These are phyloP conservation scores for Torymus texanus DNA, from an alignment of 2,888 invertebrate genomes.

Conservation along the genomic window DNA sequence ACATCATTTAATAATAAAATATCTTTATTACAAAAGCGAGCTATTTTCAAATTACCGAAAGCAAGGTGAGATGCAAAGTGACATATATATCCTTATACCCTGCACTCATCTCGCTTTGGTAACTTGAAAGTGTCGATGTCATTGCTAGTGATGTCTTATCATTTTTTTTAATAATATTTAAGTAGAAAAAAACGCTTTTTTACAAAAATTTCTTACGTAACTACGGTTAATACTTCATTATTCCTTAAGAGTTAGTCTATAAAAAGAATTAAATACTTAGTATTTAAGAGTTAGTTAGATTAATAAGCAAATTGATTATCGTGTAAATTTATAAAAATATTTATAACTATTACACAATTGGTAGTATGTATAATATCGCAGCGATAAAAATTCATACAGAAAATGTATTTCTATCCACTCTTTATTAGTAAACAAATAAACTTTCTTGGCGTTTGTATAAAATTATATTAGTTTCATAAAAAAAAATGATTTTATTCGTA, in stretches of 20 bases:
- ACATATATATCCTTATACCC: not conserved
- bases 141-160: slow-evolving; percentile 2
- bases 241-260: slow-evolving; percentile 50
- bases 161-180: slow-evolving; percentile 16
- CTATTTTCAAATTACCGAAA: slow-evolving; percentile 26
- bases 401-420: slow-evolving; percentile 26
- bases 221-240: slow-evolving; percentile 52
- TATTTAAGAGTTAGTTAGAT: slow-evolving; percentile 42
- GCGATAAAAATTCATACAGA: slow-evolving; percentile 7
- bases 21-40: slow-evolving; percentile 44
- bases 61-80: slow-evolving; percentile 24
- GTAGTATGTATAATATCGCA: slow-evolving; percentile 16
- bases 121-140: slow-evolving; percentile 21
- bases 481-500: slow-evolving; percentile 16
- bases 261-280: slow-evolving; percentile 46
- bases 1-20: slow-evolving; percentile 52
- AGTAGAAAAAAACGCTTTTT: slow-evolving; percentile 46
- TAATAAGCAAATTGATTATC: slow-evolving; percentile 44
- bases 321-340: slow-evolving; percentile 49
- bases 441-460: slow-evolving; percentile 5
- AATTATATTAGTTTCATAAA: not conserved
- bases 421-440: slow-evolving; percentile 7
- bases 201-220: slow-evolving; percentile 46
- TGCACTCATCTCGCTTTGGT: slow-evolving; percentile 25
- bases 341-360: slow-evolving; percentile 49